Conservation (phyloP, 2,888 invertebrate species). For the Erpobdella octoculata region DNA sequence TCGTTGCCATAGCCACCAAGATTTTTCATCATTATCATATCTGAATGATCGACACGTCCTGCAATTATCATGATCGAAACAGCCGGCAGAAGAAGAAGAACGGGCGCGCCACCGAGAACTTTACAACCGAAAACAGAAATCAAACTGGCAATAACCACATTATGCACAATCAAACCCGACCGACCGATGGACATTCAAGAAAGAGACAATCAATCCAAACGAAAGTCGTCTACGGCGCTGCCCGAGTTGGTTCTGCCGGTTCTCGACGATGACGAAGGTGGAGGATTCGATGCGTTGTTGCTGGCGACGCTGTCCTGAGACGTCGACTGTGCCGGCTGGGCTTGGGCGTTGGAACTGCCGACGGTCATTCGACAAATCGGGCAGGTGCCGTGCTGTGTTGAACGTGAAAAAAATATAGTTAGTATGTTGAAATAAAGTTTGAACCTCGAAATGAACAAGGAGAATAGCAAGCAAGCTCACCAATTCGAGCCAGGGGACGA, state of each 20-base stretch:
- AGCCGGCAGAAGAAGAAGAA: too few relatives aligned
- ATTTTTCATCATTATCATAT: too few relatives aligned
- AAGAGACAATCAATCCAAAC: slow-evolving; percentile 1
- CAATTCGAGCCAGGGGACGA: slow-evolving; percentile 87
- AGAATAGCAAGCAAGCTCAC: slow-evolving; percentile 50
- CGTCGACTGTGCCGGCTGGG: too few relatives aligned
- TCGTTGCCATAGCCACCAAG: too few relatives aligned
- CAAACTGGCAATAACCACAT: too few relatives aligned
- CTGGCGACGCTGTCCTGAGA: not conserved
- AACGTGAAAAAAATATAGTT: not conserved
- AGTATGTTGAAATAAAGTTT: not conserved
- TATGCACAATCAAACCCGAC: too few relatives aligned
- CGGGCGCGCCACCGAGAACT: too few relatives aligned
- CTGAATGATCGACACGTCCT: too few relatives aligned
- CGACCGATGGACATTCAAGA: too few relatives aligned
- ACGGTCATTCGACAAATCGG: slow-evolving; percentile 66
- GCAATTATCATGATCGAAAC: too few relatives aligned
- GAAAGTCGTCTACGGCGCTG: not conserved
- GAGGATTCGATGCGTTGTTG: not conserved
- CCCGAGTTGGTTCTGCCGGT: not conserved
- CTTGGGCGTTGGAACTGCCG: too few relatives aligned
- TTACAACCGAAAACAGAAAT: too few relatives aligned
- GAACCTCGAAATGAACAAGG: not conserved
- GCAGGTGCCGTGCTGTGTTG: slow-evolving; percentile 12
- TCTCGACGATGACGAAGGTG: not conserved